Conservation (phyloP, 2,113 vertebrate species). For the Rafetus swinhoei region DNA sequence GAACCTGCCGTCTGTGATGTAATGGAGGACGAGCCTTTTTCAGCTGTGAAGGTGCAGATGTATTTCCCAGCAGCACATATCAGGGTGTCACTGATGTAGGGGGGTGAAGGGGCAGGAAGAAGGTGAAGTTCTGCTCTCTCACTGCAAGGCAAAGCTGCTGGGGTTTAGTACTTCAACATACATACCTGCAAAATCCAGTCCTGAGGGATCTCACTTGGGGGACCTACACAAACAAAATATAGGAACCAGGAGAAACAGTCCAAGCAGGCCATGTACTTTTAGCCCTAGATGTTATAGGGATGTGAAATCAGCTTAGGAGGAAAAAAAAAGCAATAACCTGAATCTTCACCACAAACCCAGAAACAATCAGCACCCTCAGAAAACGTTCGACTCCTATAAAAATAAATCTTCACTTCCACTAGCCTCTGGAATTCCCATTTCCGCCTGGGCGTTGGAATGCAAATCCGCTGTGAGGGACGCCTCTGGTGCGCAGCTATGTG, state of each 20-base stretch:
- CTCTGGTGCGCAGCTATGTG: fast-evolving
- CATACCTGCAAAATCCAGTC: background rate
- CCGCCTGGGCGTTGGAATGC: background rate
- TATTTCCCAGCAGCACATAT: background rate
- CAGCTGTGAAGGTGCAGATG: conserved; percentile 5
- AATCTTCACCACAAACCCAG: background rate
- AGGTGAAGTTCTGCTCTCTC: background rate
- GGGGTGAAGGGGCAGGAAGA: background rate
- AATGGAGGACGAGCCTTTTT: conserved; percentile 14
- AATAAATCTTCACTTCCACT: background rate
- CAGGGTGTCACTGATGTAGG: background rate
- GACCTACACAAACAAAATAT: background rate
- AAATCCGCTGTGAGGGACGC: background rate
- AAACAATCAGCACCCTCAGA: background rate
- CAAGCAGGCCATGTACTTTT: background rate
- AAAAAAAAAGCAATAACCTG: background rate
- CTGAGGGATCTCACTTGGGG: background rate
- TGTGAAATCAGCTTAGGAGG: background rate
- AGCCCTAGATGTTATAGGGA: background rate
- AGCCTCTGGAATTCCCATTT: background rate
- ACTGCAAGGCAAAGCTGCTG: background rate
- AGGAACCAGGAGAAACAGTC: background rate
- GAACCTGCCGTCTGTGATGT: background rate
- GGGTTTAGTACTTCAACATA: conserved; percentile 1
- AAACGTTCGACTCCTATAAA: background rate